A percentile compares a stretch with the other conserved stretches of the same genome.
These are phyloP conservation scores for Metallyticus violacea DNA, from an alignment of 2,888 invertebrate species.

Conservation along the genomic window DNA sequence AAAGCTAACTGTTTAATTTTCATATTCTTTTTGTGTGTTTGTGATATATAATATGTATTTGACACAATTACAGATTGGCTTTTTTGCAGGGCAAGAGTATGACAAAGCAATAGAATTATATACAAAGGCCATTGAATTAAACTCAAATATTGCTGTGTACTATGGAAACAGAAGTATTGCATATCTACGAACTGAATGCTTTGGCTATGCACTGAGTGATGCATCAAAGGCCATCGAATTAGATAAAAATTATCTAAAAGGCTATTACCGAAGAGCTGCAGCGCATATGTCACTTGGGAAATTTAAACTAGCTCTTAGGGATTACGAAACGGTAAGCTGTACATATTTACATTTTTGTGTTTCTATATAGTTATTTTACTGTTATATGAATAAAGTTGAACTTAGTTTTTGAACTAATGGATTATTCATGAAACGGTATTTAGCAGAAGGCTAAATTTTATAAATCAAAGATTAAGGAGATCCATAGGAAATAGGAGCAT, in stretches of 20 bases:
- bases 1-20: too few species aligned
- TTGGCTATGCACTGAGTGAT: slow-evolving; percentile 90
- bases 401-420: too few species aligned
- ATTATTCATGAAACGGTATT: too few species aligned
- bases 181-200: slow-evolving; percentile 89
- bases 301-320: slow-evolving; percentile 92
- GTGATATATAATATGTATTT: not conserved
- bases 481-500: too few species aligned
- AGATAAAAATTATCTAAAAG: slow-evolving; percentile 89
- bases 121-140: slow-evolving; percentile 55
- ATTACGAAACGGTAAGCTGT: slow-evolving; percentile 87
- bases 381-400: too few species aligned
- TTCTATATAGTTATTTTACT: not conserved
- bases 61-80: not conserved
- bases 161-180: slow-evolving; percentile 95
- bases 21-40: slow-evolving; percentile 24
- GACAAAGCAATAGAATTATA: slow-evolving; percentile 85
- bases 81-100: slow-evolving; percentile 81
- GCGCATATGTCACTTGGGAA: slow-evolving; percentile 97
- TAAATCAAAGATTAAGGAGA: too few species aligned
- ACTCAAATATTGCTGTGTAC: slow-evolving; percentile 81
- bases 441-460: too few species aligned
- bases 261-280: slow-evolving; percentile 94
- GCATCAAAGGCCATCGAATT: slow-evolving; percentile 88
- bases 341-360: not conserved